Evolutionary conservation across 2,797 vertebrate genomes (phyloP), one percentile per base, ranked within the genome.

Genomic region (Cygnus olor): DNA sequence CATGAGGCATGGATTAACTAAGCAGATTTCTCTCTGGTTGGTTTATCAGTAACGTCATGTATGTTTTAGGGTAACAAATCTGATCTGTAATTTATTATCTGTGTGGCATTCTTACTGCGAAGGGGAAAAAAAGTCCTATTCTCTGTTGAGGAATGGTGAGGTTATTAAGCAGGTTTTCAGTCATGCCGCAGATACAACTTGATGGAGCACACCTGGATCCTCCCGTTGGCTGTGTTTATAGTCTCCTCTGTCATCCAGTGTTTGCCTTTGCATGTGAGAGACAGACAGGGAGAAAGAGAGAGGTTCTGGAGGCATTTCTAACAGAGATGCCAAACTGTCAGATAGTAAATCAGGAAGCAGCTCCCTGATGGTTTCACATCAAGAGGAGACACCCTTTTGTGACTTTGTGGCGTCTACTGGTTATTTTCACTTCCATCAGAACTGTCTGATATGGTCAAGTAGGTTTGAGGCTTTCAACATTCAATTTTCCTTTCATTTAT

Each of bases 251-350:
- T 95, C 93, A 93, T 78, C 95, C 84, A 73, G 58, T 92, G 14
- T 96, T 94, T 96, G 88, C 86, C 94, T 97, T 93, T 91, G 85
- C 84, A 13, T 65, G 54, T 32, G 76, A 93, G 84, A 81, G 64
- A 69, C 90, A 69, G 85, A 65, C 88, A 88, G 80, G 73, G 64
- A 89, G 82, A 95, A 88, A 94, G 81, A 91, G 74, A 95, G 91
- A 72, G 80, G 72, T 87, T 96, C 78, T 91, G 36, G 34, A 89
- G 85, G 79, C 53, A 72, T 92, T 91, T 92, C 87, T 95, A 95
- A 95, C 88, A 96, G 94, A 97, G 90, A 97, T 93, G 85, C 96
- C 94, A 95, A 95, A 82, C 97, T 98, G 95, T 97, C 93, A 96
- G 92, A 70, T 44, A 91, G 60, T 81, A 89, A 80, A 94, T 95